These are phyloP conservation scores for Nanorana parkeri DNA, from an alignment of 2,113 vertebrate species.

Conservation along the genomic window DNA sequence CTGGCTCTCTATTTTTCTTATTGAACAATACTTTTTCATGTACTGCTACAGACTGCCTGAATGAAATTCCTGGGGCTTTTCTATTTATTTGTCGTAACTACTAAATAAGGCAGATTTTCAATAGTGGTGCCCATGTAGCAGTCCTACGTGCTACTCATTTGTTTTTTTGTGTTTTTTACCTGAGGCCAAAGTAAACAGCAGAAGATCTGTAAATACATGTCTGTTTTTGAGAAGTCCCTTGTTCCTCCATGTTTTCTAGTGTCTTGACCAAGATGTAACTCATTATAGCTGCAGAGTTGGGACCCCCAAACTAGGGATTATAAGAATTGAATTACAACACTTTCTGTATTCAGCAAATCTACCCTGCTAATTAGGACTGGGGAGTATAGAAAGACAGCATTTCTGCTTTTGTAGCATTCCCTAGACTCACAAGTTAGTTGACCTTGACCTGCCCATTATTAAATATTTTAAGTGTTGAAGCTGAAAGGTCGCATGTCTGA, in stretches of 20 bases:
- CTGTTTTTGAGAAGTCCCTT: slow-evolving; percentile 55
- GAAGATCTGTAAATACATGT: slow-evolving; percentile 67
- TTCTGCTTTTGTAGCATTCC: slow-evolving; percentile 36
- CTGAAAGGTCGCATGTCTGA: slow-evolving; percentile 29
- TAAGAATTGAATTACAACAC: background rate
- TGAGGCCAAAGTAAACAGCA: slow-evolving; percentile 67
- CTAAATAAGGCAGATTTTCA: slow-evolving; percentile 35
- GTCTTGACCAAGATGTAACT: slow-evolving; percentile 50
- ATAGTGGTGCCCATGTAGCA: slow-evolving; percentile 55
- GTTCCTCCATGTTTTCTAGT: background rate
- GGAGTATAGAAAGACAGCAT: slow-evolving; percentile 25
- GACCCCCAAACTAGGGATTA: slow-evolving; percentile 21
- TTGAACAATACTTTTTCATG: slow-evolving; percentile 1
- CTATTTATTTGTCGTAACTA: background rate
- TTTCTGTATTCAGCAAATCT: slow-evolving; percentile 32
- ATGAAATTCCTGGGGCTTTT: slow-evolving; percentile 45
- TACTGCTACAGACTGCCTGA: slow-evolving; percentile 39
- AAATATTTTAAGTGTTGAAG: slow-evolving; percentile 4
- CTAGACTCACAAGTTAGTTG: slow-evolving; percentile 12
- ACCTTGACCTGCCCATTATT: slow-evolving; percentile 55
- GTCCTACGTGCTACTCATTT: slow-evolving; percentile 59
- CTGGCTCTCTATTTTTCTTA: slow-evolving; percentile 7
- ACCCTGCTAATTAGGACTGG: slow-evolving; percentile 46
- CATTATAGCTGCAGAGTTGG: background rate
- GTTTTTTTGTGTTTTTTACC: slow-evolving; percentile 62